A percentile compares a stretch with the other conserved stretches of the same genome.
Evolutionary conservation across 2,113 vertebrate species (phyloP).

Genomic region (Anolis sagrei): DNA sequence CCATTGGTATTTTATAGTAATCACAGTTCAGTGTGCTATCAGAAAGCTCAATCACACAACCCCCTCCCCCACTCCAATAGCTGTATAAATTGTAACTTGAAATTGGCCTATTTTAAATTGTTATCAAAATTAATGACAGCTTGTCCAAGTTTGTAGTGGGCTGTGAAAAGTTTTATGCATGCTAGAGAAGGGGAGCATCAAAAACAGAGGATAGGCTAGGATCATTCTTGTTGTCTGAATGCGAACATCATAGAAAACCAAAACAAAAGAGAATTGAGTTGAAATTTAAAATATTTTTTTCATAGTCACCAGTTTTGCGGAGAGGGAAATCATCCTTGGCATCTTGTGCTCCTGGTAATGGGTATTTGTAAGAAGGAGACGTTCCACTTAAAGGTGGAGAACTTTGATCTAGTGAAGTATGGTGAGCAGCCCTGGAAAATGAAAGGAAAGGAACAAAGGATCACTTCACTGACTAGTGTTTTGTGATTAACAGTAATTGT

Average conservation of each 20-base stretch:
- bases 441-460: conserved; percentile 57
- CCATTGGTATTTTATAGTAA: background rate
- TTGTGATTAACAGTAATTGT: conserved; percentile 66
- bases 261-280: conserved; percentile 32
- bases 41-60: background rate
- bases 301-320: conserved; percentile 93
- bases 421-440: conserved; percentile 91
- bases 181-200: background rate
- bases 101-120: background rate
- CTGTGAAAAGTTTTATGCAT: background rate
- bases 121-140: background rate
- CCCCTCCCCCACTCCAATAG: too few species aligned
- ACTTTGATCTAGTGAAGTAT: conserved; percentile 97
- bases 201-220: background rate
- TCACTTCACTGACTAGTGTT: conserved; percentile 46
- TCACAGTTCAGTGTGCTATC: too few species aligned
- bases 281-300: background rate
- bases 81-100: background rate
- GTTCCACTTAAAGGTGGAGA: conserved; percentile 93
- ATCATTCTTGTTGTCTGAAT: background rate
- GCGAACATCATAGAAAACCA: background rate
- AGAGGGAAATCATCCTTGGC: conserved; percentile 96
- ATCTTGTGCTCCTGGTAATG: conserved; percentile 88
- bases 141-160: background rate
- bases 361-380: conserved; percentile 92